Conservation (phyloP, 2,113 vertebrate species). For the Blennius ocellaris region DNA sequence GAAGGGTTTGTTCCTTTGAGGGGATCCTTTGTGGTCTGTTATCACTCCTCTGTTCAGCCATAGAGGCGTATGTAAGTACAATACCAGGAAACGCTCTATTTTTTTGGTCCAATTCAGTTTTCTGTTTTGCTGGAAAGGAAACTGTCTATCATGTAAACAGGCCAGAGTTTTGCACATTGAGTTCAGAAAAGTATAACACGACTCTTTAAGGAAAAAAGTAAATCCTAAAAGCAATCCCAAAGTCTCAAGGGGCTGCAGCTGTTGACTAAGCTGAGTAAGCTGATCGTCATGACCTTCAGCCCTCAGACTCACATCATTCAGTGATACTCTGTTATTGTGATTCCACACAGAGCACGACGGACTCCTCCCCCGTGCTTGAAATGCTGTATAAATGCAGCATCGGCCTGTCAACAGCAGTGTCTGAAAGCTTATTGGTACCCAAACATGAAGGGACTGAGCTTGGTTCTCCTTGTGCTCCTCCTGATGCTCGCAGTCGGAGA, state of each 20-base stretch:
- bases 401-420: conserved; percentile 60
- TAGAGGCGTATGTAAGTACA: conserved; percentile 39
- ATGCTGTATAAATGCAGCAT: conserved; percentile 80
- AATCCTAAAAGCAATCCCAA: background rate
- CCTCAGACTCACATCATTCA: conserved; percentile 63
- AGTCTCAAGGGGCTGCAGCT: conserved; percentile 32
- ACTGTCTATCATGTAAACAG: conserved; percentile 2
- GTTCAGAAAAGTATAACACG: background rate
- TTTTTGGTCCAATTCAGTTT: background rate
- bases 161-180: background rate
- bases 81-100: conserved; percentile 3
- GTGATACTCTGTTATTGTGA: conserved; percentile 64
- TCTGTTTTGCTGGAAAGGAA: background rate
- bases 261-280: conserved; percentile 37
- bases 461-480: conserved; percentile 77
- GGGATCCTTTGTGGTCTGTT: conserved; percentile 6
- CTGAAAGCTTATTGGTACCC: conserved; percentile 60
- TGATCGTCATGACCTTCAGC: conserved; percentile 45
- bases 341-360: conserved; percentile 59
- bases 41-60: conserved; percentile 22
- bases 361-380: conserved; percentile 75
- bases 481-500: conserved; percentile 75
- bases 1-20: conserved; percentile 26
- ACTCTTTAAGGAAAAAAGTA: conserved; percentile 9
- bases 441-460: conserved; percentile 78